These are phyloP conservation scores for Ceryle rudis DNA, from an alignment of 2,797 vertebrate genomes.

Conservation along the genomic window DNA sequence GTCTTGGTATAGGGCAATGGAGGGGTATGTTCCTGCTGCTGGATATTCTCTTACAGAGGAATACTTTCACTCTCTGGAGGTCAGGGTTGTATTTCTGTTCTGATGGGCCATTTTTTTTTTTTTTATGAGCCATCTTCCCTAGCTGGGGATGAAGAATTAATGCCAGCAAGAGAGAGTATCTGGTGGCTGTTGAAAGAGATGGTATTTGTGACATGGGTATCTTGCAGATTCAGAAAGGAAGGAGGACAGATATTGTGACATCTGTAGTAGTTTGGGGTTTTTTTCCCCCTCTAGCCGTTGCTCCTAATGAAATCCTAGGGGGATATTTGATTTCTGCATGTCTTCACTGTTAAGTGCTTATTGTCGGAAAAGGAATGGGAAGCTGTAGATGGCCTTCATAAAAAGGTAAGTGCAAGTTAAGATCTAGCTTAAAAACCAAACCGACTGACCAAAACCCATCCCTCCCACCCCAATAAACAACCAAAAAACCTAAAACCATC, in stretches of 20 bases:
- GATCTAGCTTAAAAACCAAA: background rate
- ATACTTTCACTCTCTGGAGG: background rate
- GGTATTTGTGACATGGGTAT: background rate
- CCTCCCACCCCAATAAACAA: too few relatives aligned
- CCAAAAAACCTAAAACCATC: too few relatives aligned
- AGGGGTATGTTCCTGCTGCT: background rate
- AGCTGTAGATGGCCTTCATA: constrained; percentile 3
- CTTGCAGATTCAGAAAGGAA: background rate
- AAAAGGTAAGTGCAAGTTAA: constrained; percentile 19
- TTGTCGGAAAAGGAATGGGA: background rate
- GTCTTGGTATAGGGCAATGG: too few relatives aligned
- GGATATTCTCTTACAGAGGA: too few relatives aligned
- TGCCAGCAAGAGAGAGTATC: background rate
- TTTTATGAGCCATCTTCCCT: background rate
- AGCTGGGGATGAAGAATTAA: background rate
- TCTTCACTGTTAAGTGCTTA: constrained; percentile 32
- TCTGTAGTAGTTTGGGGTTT: fast-evolving
- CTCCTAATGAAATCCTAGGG: constrained; percentile 23
- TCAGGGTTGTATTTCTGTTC: background rate
- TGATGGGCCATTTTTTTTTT: background rate
- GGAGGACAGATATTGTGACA: background rate
- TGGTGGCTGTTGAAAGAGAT: background rate
- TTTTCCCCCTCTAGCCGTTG: background rate
- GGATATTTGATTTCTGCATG: constrained; percentile 23
- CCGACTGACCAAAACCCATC: too few relatives aligned